Conservation (phyloP, 2,888 invertebrate genomes). For the Sinhomidia bicolor region DNA sequence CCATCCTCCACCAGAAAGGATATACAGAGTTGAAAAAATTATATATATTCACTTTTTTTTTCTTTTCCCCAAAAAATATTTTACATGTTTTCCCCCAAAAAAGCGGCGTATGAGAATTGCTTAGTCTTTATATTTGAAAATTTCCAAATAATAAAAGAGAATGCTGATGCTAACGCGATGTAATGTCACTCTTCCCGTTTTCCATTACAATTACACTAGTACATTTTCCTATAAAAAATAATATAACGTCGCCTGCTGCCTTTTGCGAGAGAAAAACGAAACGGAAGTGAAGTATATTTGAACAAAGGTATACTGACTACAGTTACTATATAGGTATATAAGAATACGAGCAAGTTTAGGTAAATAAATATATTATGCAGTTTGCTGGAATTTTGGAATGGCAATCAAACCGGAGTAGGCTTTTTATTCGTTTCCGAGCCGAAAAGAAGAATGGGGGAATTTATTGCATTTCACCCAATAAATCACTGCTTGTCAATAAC, state of each 20-base stretch:
- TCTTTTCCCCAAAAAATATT: neutral
- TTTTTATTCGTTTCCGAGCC: neutral
- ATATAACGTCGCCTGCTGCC: no score
- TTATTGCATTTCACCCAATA: neutral
- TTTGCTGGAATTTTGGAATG: neutral
- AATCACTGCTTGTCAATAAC: conserved; percentile 1
- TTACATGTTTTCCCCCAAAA: no score
- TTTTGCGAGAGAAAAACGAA: no score
- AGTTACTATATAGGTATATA: no score
- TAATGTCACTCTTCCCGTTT: neutral
- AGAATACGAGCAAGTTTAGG: neutral
- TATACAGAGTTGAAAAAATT: neutral
- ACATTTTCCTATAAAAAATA: no score
- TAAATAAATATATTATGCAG: neutral
- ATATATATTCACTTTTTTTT: neutral
- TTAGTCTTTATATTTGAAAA: no score
- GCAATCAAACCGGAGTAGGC: neutral
- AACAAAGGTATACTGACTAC: no score
- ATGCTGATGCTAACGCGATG: neutral
- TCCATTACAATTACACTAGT: neutral
- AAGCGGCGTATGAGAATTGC: no score
- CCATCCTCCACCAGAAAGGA: no score
- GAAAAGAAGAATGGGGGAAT: neutral
- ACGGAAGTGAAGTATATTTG: no score
- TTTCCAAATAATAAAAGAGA: no score